Conservation (phyloP, 2,113 vertebrate genomes). For the Dolichallabes microphthalmus region DNA sequence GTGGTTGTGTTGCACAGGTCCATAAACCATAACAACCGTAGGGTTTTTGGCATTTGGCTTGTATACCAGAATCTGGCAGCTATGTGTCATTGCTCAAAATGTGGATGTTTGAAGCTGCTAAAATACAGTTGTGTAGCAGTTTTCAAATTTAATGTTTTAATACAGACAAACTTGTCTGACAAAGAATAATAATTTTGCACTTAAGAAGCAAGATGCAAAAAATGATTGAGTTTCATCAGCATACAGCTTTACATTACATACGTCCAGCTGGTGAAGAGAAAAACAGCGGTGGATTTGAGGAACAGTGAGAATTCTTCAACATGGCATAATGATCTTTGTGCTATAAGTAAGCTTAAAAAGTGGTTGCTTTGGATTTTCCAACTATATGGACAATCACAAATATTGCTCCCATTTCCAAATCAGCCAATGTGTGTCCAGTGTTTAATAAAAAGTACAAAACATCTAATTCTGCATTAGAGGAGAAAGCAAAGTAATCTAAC, state of each 20-base stretch:
- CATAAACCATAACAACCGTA: too few relatives aligned
- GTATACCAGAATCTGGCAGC: too few relatives aligned
- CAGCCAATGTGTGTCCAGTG: not conserved
- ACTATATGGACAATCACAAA: not conserved
- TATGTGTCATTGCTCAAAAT: too few relatives aligned
- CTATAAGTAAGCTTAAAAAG: not conserved
- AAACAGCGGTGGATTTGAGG: not conserved
- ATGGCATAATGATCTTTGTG: not conserved
- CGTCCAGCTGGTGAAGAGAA: not conserved
- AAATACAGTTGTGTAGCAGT: too few relatives aligned
- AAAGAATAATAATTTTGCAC: too few relatives aligned
- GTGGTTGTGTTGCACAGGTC: too few relatives aligned
- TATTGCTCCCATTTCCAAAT: not conserved
- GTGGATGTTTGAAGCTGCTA: too few relatives aligned
- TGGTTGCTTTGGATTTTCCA: not conserved
- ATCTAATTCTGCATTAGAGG: not conserved
- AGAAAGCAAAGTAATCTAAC: not conserved
- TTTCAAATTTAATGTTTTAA: too few relatives aligned
- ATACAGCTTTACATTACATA: not conserved
- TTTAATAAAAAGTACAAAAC: not conserved
- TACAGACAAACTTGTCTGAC: too few relatives aligned
- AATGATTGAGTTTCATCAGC: not conserved
- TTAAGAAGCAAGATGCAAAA: not conserved
- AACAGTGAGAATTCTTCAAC: not conserved
- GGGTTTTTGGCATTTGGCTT: too few relatives aligned